These are phyloP conservation scores for Paedocypris micromegethes DNA, from an alignment of 2,797 vertebrate genomes.

Conservation along the genomic window DNA sequence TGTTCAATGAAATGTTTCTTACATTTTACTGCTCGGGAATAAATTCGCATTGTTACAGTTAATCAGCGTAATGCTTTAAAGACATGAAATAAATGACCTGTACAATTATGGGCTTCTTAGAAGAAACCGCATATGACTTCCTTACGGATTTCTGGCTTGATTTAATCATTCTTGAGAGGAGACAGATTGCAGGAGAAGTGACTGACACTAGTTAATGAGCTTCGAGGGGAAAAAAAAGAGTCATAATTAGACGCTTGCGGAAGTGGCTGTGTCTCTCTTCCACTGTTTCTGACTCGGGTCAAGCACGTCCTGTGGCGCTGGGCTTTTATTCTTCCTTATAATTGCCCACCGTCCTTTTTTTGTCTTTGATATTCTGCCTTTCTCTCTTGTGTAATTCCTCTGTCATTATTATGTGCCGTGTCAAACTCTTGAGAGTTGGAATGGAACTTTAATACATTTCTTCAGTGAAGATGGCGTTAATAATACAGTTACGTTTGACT, in stretches of 20 bases:
- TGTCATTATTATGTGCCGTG: too few species aligned
- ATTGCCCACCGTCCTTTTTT: slow-evolving; percentile 6
- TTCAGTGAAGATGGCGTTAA: too few species aligned
- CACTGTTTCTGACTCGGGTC: neutral
- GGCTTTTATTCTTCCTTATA: slow-evolving; percentile 5
- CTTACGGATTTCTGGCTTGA: slow-evolving; percentile 31
- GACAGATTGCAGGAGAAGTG: slow-evolving; percentile 20
- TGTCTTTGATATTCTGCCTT: neutral
- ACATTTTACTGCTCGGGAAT: too few species aligned
- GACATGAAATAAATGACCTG: neutral
- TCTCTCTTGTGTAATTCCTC: too few species aligned
- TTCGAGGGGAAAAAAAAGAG: neutral
- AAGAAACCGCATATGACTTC: slow-evolving; percentile 20
- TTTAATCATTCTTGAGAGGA: slow-evolving; percentile 33
- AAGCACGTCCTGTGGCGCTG: neutral
- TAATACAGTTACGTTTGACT: too few species aligned
- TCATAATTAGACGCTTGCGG: slow-evolving; percentile 21
- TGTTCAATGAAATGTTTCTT: too few species aligned
- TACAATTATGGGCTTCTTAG: slow-evolving; percentile 10
- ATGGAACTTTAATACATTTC: too few species aligned
- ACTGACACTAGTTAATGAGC: slow-evolving; percentile 9
- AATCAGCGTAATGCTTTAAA: neutral
- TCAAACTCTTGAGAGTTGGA: too few species aligned
- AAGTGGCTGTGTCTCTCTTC: neutral
- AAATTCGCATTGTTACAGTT: neutral